These are phyloP conservation scores for Eristalis arbustorum DNA, from an alignment of 2,888 invertebrate genomes.

Conservation along the genomic window DNA sequence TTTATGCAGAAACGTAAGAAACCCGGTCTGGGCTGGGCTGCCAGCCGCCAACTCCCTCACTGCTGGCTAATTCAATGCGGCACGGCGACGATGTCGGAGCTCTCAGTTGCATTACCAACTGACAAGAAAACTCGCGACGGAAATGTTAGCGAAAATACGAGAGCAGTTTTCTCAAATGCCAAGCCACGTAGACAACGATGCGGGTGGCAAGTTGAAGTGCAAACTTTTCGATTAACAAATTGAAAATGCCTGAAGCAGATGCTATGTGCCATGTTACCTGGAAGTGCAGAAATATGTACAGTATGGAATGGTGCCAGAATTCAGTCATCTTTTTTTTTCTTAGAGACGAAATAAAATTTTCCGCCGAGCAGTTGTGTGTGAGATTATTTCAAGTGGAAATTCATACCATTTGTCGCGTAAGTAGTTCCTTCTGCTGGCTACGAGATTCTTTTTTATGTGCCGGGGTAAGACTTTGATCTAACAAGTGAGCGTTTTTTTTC, in stretches of 20 bases:
- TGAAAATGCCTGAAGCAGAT: conserved; percentile 67
- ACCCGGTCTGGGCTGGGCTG: not conserved
- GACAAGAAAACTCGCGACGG: conserved; percentile 23
- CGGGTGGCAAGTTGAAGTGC: conserved; percentile 34
- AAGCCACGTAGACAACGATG: conserved; percentile 17
- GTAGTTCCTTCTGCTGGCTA: conserved; percentile 21
- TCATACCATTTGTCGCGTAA: conserved; percentile 57
- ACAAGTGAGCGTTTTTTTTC: not conserved
- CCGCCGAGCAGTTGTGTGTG: conserved; percentile 27
- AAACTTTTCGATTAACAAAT: conserved; percentile 67
- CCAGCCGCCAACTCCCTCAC: not conserved
- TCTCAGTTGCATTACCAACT: conserved; percentile 27
- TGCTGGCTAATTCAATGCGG: conserved; percentile 20
- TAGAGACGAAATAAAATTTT: conserved; percentile 44
- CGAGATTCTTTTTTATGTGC: not conserved
- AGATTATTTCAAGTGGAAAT: conserved; percentile 50
- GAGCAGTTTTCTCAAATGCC: conserved; percentile 5
- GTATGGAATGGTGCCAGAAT: conserved; percentile 61
- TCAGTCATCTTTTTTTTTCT: conserved; percentile 53
- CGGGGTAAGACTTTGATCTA: not conserved
- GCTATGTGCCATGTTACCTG: conserved; percentile 56
- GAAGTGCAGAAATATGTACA: conserved; percentile 49
- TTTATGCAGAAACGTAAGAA: conserved; percentile 31
- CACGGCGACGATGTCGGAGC: conserved; percentile 8
- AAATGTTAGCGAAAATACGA: conserved; percentile 17